phyloP scores from a whole-genome alignment of 2,797 vertebrate genomes.

The Threskiornis aethiopicus region DNA sequence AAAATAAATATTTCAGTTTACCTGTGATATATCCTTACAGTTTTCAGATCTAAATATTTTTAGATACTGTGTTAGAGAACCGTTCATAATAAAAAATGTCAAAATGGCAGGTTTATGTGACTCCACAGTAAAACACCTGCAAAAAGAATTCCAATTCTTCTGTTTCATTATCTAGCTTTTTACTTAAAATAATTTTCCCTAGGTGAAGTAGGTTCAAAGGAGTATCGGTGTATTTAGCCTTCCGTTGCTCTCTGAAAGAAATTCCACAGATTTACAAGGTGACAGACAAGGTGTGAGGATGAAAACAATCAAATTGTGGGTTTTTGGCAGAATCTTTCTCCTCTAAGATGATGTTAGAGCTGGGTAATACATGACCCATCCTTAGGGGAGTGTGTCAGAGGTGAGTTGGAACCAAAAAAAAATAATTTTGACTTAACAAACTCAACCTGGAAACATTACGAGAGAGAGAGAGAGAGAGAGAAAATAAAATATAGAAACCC shows the following conservation, averaged over 20 bases:
- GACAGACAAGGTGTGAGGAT: no score
- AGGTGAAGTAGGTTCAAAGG: no score
- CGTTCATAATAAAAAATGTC: neutral
- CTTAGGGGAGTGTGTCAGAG: no score
- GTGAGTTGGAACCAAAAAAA: neutral
- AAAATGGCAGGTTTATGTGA: neutral
- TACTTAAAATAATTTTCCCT: no score
- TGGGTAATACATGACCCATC: no score
- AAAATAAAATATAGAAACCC: constrained; percentile 52
- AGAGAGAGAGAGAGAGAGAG: neutral
- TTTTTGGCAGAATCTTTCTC: no score
- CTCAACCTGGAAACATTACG: neutral
- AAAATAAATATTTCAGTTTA: neutral
- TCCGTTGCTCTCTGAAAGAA: no score
- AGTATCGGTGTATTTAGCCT: no score
- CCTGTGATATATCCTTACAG: neutral
- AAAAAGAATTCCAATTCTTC: neutral
- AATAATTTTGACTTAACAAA: constrained; percentile 33
- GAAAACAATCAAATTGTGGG: no score
- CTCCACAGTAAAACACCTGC: neutral
- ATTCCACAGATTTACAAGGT: no score
- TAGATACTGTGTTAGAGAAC: neutral
- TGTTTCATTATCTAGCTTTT: no score
- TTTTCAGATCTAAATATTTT: neutral
- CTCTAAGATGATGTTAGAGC: no score